A percentile compares a stretch with the other conserved stretches of the same genome.
These are phyloP conservation scores for Ferdinandea cuprea DNA, from an alignment of 2,888 invertebrate genomes.

Conservation along the genomic window DNA sequence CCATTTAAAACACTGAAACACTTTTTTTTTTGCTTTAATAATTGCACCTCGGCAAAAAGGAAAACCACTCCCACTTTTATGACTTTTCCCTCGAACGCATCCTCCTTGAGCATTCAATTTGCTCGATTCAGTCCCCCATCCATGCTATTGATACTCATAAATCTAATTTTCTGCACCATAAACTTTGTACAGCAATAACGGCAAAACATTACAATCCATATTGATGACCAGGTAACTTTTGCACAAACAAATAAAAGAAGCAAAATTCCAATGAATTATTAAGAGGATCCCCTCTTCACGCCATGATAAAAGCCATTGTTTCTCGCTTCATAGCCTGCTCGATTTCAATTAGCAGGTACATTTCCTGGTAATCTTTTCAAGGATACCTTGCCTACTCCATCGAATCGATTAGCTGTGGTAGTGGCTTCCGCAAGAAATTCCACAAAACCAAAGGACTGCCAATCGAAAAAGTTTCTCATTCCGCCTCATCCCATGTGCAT, in stretches of 20 bases:
- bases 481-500: background rate
- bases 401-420: background rate
- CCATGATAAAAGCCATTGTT: background rate
- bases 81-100: no score
- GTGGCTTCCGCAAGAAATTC: background rate
- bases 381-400: conserved; percentile 20
- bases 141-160: conserved; percentile 13
- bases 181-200: conserved; percentile 38
- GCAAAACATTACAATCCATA: conserved; percentile 27
- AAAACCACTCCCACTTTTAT: no score
- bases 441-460: conserved; percentile 16
- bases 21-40: no score
- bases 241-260: background rate
- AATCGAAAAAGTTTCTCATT: conserved; percentile 45
- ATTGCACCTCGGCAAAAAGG: no score
- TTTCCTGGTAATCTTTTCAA: background rate
- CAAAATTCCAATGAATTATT: conserved; percentile 20
- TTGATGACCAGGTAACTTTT: conserved; percentile 49
- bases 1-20: no score
- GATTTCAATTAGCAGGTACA: conserved; percentile 29
- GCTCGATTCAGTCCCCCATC: no score
- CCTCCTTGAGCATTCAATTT: no score
- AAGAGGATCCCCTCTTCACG: background rate
- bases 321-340: conserved; percentile 1
- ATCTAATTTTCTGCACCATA: conserved; percentile 45